A percentile compares a stretch with the other conserved stretches of the same genome.
Conservation (phyloP, 1,140 invertebrate genomes). For the Bombus vancouverensis region DNA sequence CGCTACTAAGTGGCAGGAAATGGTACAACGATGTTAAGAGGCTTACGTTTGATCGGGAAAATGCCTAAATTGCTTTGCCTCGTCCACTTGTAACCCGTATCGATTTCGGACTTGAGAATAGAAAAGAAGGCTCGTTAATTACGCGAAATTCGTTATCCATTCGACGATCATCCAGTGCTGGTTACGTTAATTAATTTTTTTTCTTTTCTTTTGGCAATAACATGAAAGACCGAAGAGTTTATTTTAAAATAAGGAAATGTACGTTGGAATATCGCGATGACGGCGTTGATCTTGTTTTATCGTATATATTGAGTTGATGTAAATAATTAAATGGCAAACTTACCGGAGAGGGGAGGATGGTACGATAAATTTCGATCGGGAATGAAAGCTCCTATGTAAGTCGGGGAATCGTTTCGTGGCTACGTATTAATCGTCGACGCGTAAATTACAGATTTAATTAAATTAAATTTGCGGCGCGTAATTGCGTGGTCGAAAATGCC, state of each 20-base stretch:
- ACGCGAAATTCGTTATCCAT: not conserved
- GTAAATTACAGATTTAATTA: conserved; percentile 27
- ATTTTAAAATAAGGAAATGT: not conserved
- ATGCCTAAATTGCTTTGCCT: conserved; percentile 30
- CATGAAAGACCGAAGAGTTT: not conserved
- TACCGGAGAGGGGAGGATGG: not conserved
- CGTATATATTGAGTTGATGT: not conserved
- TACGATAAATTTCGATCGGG: not conserved
- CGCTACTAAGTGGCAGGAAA: conserved; percentile 13
- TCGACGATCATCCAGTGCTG: not conserved
- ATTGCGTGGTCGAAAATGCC: conserved; percentile 1
- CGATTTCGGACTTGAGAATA: not conserved
- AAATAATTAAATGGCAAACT: conserved; percentile 17
- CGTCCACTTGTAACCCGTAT: not conserved
- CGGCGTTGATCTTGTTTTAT: conserved; percentile 18
- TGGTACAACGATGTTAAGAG: conserved; percentile 14
- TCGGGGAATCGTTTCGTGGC: not conserved
- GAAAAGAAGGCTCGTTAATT: conserved; percentile 3
- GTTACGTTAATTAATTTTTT: not conserved
- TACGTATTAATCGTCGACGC: conserved; percentile 8
- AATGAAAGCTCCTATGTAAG: conserved; percentile 8
- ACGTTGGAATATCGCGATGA: not conserved
- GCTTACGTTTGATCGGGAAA: conserved; percentile 47
- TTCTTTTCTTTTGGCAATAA: not conserved
- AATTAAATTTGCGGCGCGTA: conserved; percentile 16